These are phyloP conservation scores for Fabriciana adippe DNA, from an alignment of 2,888 invertebrate genomes.

Conservation along the genomic window DNA sequence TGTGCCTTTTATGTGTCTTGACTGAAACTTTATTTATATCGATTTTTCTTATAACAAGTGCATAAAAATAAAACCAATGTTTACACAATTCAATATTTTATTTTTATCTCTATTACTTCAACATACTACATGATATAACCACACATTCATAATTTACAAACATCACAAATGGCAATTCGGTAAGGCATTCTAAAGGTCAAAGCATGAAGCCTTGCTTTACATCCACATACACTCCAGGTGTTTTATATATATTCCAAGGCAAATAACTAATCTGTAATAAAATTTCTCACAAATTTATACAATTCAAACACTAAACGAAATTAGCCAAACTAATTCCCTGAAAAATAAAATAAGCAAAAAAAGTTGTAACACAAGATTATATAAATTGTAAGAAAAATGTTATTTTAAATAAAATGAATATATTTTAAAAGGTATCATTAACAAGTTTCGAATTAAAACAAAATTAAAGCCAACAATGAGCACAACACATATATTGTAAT, in stretches of 20 bases:
- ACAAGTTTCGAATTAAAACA: too few relatives aligned
- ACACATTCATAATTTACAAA: conserved; percentile 67
- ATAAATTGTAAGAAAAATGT: too few relatives aligned
- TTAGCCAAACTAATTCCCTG: not conserved
- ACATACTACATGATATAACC: conserved; percentile 72
- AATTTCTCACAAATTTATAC: not conserved
- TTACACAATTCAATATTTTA: conserved; percentile 75
- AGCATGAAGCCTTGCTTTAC: conserved; percentile 17
- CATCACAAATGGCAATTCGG: conserved; percentile 73
- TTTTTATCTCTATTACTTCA: conserved; percentile 70
- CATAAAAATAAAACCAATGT: conserved; percentile 61
- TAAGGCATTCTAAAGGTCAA: conserved; percentile 60
- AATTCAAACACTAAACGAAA: not conserved
- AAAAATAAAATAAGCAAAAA: not conserved
- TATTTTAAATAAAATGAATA: too few relatives aligned
- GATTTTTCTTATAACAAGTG: conserved; percentile 9
- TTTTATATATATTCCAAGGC: conserved; percentile 51
- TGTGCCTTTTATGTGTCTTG: conserved; percentile 12
- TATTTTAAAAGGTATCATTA: too few relatives aligned
- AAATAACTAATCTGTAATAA: conserved; percentile 45
- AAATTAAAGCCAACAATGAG: too few relatives aligned
- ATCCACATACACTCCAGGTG: conserved; percentile 44
- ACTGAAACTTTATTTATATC: conserved; percentile 13
- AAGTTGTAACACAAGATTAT: too few relatives aligned
- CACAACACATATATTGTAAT: too few relatives aligned